These are phyloP conservation scores for Gonioctena quinquepunctata DNA, from an alignment of 1,140 invertebrate genomes.

Conservation along the genomic window DNA sequence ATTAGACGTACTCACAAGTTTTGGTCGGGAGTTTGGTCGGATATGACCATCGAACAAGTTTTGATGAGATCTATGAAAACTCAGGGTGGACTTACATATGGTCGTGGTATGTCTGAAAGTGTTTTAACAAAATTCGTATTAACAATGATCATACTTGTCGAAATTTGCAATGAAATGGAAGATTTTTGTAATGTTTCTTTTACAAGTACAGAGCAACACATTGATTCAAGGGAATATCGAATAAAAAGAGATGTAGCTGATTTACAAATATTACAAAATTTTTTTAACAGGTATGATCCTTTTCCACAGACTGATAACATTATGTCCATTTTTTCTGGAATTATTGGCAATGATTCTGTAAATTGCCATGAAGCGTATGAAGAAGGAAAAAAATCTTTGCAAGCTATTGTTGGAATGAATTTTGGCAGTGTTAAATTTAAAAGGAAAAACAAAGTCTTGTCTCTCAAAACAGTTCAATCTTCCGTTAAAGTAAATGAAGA, in stretches of 20 bases:
- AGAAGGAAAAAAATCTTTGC: conserved; percentile 45
- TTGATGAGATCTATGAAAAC: conserved; percentile 53
- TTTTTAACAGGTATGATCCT: conserved; percentile 37
- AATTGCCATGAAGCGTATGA: conserved; percentile 54
- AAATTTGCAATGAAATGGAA: too few species aligned
- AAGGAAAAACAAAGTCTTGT: conserved; percentile 24
- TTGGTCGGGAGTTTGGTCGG: conserved; percentile 54
- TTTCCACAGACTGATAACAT: conserved; percentile 44
- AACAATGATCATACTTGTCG: too few species aligned
- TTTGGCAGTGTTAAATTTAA: conserved; percentile 34
- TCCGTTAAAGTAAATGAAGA: too few species aligned
- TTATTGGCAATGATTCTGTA: conserved; percentile 50
- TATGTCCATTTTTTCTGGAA: conserved; percentile 44
- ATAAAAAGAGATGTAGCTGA: conserved; percentile 42
- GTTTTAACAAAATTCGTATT: too few species aligned
- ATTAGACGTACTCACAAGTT: conserved; percentile 49
- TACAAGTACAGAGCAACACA: conserved; percentile 39
- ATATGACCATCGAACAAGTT: conserved; percentile 55
- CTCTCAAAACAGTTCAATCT: too few species aligned
- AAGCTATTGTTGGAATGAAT: conserved; percentile 36
- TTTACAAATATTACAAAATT: conserved; percentile 29
- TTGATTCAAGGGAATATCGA: conserved; percentile 45
- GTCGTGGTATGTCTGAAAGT: conserved; percentile 38
- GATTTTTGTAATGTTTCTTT: too few species aligned
- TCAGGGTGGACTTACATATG: conserved; percentile 39